These are phyloP conservation scores for Apamea epomidion DNA, from an alignment of 2,888 invertebrate species.

Conservation along the genomic window DNA sequence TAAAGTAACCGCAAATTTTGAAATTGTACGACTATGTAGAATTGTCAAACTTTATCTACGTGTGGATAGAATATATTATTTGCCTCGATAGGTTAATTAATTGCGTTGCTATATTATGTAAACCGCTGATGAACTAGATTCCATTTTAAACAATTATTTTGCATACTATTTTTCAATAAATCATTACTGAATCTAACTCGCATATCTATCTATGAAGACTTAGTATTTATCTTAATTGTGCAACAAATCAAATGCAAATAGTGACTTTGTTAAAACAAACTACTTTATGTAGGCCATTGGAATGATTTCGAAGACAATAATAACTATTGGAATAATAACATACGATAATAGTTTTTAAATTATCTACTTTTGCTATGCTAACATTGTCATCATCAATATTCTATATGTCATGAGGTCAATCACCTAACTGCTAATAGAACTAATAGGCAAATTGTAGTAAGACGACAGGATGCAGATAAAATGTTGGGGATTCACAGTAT, in stretches of 20 bases:
- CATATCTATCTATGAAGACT: neutral
- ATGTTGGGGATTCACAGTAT: neutral
- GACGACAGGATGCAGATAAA: neutral
- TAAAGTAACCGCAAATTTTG: neutral
- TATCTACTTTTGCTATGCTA: neutral
- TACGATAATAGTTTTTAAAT: neutral
- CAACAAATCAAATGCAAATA: constrained; percentile 35
- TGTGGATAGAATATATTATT: neutral
- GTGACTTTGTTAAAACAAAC: constrained; percentile 40
- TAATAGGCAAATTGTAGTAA: neutral
- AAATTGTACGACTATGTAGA: neutral
- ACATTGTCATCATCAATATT: constrained; percentile 14
- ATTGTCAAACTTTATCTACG: no score
- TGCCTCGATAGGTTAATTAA: neutral
- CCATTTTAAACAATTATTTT: constrained; percentile 1
- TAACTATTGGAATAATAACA: neutral
- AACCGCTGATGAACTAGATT: constrained; percentile 34
- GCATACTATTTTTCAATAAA: neutral
- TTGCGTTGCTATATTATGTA: constrained; percentile 2
- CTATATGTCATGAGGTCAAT: neutral
- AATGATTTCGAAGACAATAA: constrained; percentile 76
- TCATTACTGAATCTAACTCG: neutral
- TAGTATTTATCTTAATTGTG: constrained; percentile 40
- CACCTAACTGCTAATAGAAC: neutral
- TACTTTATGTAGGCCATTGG: constrained; percentile 74